Conservation (phyloP, 1,140 invertebrate genomes). For the Sitophilus oryzae region DNA sequence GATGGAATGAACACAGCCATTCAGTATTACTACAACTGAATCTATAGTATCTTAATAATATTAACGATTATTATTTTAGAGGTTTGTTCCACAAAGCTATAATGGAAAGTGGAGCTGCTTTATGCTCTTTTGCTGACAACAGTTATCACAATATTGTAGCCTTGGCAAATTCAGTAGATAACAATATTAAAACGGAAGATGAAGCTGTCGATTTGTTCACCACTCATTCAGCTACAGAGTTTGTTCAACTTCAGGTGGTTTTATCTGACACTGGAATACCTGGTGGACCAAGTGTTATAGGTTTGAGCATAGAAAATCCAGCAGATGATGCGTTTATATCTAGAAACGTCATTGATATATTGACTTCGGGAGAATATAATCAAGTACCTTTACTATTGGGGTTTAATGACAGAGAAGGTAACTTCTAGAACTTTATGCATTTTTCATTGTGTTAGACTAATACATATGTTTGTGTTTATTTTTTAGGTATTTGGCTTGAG, state of each 20-base stretch:
- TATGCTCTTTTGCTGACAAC: slow-evolving; percentile 34
- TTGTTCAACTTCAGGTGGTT: too few relatives aligned
- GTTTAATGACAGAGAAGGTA: slow-evolving; percentile 35
- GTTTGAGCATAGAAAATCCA: slow-evolving; percentile 39
- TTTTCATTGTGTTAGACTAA: too few relatives aligned
- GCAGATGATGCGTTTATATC: slow-evolving; percentile 41
- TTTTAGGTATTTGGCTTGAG: slow-evolving; percentile 9
- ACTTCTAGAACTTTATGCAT: too few relatives aligned
- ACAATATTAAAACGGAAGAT: background rate
- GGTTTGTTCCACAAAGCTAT: slow-evolving; percentile 58
- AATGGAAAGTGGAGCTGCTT: slow-evolving; percentile 56
- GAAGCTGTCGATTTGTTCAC: too few relatives aligned
- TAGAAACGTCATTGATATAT: too few relatives aligned
- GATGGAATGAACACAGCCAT: background rate
- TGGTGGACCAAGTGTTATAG: too few relatives aligned
- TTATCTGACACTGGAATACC: too few relatives aligned
- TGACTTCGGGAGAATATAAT: too few relatives aligned
- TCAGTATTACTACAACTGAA: too few relatives aligned
- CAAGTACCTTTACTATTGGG: slow-evolving; percentile 45
- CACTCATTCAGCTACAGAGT: too few relatives aligned
- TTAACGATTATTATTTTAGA: slow-evolving; percentile 29
- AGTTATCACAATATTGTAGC: background rate
- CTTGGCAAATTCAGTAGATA: slow-evolving; percentile 1
- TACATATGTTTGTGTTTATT: too few relatives aligned
- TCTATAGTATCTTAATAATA: too few relatives aligned